phyloP scores from a whole-genome alignment of 2,113 vertebrate species.

The Neomonachus schauinslandi region DNA sequence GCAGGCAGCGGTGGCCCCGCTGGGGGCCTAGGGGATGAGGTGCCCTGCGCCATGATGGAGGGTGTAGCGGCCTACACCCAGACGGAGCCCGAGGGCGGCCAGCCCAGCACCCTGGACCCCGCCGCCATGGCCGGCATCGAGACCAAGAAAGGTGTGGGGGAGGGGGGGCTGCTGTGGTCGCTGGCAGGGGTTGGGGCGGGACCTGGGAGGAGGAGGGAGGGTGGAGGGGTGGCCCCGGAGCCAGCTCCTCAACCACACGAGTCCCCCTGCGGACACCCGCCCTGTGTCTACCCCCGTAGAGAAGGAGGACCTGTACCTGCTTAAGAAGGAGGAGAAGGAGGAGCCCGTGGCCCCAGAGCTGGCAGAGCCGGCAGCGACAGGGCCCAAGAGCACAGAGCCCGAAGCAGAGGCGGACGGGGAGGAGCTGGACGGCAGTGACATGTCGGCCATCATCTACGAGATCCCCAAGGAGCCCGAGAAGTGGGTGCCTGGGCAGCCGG shows the following conservation, averaged over 20 bases:
- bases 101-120: conserved; percentile 44
- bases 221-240: background rate
- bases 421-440: conserved; percentile 65
- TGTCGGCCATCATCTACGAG: conserved; percentile 85
- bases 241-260: background rate
- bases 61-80: conserved; percentile 87
- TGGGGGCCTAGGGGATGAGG: conserved; percentile 85
- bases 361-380: background rate
- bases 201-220: background rate
- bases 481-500: conserved; percentile 61
- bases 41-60: conserved; percentile 90
- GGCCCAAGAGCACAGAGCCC: conserved; percentile 1
- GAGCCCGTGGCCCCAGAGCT: conserved; percentile 54
- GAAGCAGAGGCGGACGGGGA: conserved; percentile 50
- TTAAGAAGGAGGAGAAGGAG: conserved; percentile 81
- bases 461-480: conserved; percentile 84
- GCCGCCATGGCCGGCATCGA: conserved; percentile 53
- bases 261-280: background rate
- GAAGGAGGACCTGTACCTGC: conserved; percentile 76
- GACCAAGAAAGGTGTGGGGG: conserved; percentile 80
- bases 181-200: background rate
- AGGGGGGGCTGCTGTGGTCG: background rate
- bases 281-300: conserved; percentile 72
- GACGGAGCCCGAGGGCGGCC: conserved; percentile 74
- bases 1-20: conserved; percentile 30